phyloP scores from a whole-genome alignment of 2,888 invertebrate genomes.

The Aporophyla nigra region DNA sequence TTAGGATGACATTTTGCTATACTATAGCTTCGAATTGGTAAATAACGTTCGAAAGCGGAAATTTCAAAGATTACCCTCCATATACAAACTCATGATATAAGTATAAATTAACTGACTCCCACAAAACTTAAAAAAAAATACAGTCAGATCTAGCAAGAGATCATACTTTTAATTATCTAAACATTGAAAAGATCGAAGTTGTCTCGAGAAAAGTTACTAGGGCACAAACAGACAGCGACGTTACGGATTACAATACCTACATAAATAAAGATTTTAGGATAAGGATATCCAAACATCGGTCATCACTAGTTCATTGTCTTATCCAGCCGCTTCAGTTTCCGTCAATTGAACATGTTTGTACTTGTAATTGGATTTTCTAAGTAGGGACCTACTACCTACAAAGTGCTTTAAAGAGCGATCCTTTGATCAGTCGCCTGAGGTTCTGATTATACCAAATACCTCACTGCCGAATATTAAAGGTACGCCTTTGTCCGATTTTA shows the following conservation, averaged over 20 bases:
- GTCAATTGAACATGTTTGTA: conserved; percentile 24
- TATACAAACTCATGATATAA: too few relatives aligned
- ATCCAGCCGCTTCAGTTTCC: conserved; percentile 26
- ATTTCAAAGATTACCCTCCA: background rate
- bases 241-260: background rate
- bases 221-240: background rate
- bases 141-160: background rate
- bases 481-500: conserved; percentile 43
- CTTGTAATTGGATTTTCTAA: conserved; percentile 42
- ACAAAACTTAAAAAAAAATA: background rate
- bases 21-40: background rate
- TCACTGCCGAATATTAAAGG: conserved; percentile 41
- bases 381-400: background rate
- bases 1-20: background rate
- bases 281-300: background rate
- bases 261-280: background rate
- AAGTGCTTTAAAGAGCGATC: background rate
- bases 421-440: conserved; percentile 47
- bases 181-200: background rate
- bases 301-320: conserved; percentile 40
- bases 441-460: conserved; percentile 44
- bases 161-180: background rate
- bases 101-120: too few relatives aligned
- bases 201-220: background rate
- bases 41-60: background rate